Evolutionary conservation across 2,888 invertebrate genomes (phyloP), one percentile per base, ranked within the genome.

Genomic region (Phrixothrix hirtus): DNA sequence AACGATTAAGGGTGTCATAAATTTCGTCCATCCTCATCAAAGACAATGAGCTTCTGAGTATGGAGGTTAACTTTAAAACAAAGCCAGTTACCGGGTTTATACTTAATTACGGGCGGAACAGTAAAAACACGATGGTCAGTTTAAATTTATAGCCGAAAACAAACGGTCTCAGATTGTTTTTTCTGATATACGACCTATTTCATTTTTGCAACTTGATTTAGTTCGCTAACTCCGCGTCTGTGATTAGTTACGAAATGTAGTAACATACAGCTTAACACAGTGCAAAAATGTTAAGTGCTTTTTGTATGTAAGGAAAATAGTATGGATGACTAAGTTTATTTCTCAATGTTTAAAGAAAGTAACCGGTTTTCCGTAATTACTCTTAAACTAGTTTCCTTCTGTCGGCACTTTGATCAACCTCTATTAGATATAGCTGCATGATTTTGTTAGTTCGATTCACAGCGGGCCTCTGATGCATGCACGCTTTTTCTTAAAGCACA

Each of bases 391-490:
- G 67, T 68, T 68, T 65, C 65, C 59, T 54, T 57, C 46, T 48
- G 67, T 63, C 67, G 67, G 67, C 62, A 59, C 70, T 70, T 68
- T 69, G 70, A 68, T 69, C 59, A 57, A 35, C 61, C 59, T 59
- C 57, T 64, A 63, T 68, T 69, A 68, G 68, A 68, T 62, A 66
- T 66, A 64, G 65, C 65, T 62, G 66, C 66, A 65, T 67, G 67
- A 67, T 69, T 71, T 69, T 66, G 68, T 67, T 65, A 64, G 69
- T 66, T 67, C 61, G 64, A 63, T 67, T 66, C 67, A 64, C 68
- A 70, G 67, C 65, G 63, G 64, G 65, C 61, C 59, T 50, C 49
- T 55, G 57, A 56, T 64, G 60, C 64, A 62, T 58, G 62, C 60
- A 56, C 55, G 58, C 61, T 66, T 65, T 65, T 63, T 62, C 64